Base-by-base conservation (phyloP, 2,888 invertebrate genomes). In the Conistra vaccinii region DNA sequence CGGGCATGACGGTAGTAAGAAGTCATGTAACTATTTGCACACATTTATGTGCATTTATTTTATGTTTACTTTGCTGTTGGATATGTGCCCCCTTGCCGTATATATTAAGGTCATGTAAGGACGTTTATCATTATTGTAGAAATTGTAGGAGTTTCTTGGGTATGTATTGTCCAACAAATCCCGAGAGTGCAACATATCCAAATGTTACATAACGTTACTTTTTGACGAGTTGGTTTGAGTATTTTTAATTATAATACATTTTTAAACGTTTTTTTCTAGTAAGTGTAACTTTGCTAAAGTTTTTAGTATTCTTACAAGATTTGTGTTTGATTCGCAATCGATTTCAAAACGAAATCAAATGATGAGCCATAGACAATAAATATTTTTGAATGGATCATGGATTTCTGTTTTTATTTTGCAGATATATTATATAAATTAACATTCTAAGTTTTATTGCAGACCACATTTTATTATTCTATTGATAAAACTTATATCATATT, bases 11-110 rank as follows among this genome's bases (percentile, higher is more conserved):
- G 7, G 69, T 93, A 26, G 89, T 93, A 3, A 91, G 87, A 7
- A 91, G 90, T 76, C 95, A 93, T 92, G 89, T 95, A 62, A 96
- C 95, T 1, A 58, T 95, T 20, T 95, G 96, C 78, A 96, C 96
- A 0, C 96, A 96, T 87, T 87, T 95, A 76, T 95, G 95, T 86
- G 96, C 96, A 0, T 86, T 93, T 69, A 71, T 93, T 12, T 86
- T 96, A 55, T 96, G 95, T 78, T 39, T 96, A n/a, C 91, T 96
- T 61, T 96, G 94, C 74, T 96, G 96, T 83, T 96, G 96, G 96
- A 78, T 95, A 69, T 96, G 96, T 88, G 95, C 91, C 2, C 96
- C 96, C 0, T 85, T 96, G 67, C 96, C 96, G 0, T 96, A 96
- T 73, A 83, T 96, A 55, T 83, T 96, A 66, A 90, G 92, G 58